These are phyloP conservation scores for Labeo catla DNA, from an alignment of 2,113 vertebrate genomes.

Conservation along the genomic window DNA sequence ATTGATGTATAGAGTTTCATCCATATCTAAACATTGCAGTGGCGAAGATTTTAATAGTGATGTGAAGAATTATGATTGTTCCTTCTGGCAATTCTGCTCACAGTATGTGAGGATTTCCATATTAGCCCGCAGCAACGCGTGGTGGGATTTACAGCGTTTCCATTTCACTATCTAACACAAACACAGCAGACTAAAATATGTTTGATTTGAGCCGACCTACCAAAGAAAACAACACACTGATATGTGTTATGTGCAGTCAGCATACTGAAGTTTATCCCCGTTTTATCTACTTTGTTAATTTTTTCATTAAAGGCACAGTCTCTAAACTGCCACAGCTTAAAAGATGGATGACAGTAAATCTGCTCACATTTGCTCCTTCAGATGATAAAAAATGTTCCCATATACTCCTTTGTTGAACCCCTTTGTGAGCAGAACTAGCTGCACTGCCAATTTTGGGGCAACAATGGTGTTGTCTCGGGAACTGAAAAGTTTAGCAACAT, in stretches of 20 bases:
- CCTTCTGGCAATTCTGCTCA: not conserved
- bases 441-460: not conserved
- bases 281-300: conserved; percentile 4
- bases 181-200: conserved; percentile 4
- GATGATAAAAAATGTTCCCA: not conserved
- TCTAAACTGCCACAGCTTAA: conserved; percentile 15
- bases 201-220: conserved; percentile 25
- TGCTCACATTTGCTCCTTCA: not conserved
- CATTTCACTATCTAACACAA: not conserved
- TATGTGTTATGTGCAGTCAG: conserved; percentile 28
- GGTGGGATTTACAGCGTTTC: not conserved
- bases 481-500: not conserved
- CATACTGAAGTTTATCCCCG: not conserved
- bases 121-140: conserved; percentile 9
- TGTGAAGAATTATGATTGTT: conserved; percentile 27
- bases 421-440: conserved; percentile 17
- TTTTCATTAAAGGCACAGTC: not conserved
- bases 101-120: conserved; percentile 26
- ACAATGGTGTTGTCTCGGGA: conserved; percentile 3
- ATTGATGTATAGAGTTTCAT: conserved; percentile 16
- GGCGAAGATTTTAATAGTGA: conserved; percentile 5
- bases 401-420: not conserved
- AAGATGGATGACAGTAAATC: conserved; percentile 17
- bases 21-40: conserved; percentile 30
- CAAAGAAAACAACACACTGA: conserved; percentile 19